Conservation (phyloP, 1,140 invertebrate species). For the Luehdorfia chinensis region DNA sequence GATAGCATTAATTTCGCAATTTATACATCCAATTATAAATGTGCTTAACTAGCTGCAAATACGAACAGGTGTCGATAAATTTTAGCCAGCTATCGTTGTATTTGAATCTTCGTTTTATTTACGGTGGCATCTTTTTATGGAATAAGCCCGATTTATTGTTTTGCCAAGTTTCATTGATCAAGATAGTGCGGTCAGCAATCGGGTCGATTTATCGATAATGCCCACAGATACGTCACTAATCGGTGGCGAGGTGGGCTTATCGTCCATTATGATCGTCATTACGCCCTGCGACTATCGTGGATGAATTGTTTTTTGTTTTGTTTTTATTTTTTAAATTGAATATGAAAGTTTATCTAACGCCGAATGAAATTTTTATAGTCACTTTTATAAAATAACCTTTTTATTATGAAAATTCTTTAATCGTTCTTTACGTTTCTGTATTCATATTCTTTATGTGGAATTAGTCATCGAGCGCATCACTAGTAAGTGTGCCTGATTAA, state of each 20-base stretch:
- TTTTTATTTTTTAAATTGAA: conserved; percentile 36
- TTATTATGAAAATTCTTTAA: too few species aligned
- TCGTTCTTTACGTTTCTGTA: too few species aligned
- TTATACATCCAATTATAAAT: conserved; percentile 21
- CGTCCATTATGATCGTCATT: conserved; percentile 60
- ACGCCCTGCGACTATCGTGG: conserved; percentile 31
- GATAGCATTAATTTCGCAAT: conserved; percentile 21
- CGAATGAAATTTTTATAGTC: too few species aligned
- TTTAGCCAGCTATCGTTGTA: conserved; percentile 17
- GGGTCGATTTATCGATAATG: conserved; percentile 62
- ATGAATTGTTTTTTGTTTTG: conserved; percentile 39
- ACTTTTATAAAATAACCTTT: too few species aligned
- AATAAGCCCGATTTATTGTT: conserved; percentile 26
- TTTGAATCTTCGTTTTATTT: conserved; percentile 18
- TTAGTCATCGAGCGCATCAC: too few species aligned
- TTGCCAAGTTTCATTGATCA: conserved; percentile 36
- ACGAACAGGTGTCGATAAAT: conserved; percentile 23
- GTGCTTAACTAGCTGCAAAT: conserved; percentile 2
- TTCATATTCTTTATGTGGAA: too few species aligned
- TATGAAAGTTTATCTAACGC: conserved; percentile 27
- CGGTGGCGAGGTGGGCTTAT: conserved; percentile 52
- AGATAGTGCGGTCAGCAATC: conserved; percentile 49
- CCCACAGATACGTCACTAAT: conserved; percentile 58
- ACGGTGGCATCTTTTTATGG: conserved; percentile 19
- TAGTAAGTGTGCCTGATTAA: too few species aligned